phyloP scores from a whole-genome alignment of 2,113 vertebrate species.

The Microcebus jonahi region DNA sequence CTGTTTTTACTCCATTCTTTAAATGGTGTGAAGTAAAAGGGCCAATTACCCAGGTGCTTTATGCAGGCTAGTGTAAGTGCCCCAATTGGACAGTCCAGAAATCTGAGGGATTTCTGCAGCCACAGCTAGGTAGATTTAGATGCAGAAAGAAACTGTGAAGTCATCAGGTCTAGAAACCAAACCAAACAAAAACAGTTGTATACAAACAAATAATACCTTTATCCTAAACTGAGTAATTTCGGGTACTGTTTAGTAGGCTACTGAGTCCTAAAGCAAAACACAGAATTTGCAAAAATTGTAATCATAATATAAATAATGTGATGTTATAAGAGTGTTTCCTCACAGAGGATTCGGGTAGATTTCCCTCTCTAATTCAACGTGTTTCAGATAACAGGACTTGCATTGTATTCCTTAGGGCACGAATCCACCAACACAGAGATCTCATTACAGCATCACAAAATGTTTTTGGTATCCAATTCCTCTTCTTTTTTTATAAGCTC shows the following conservation, averaged over 20 bases:
- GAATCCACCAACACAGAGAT: slow-evolving; percentile 58
- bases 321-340: background rate
- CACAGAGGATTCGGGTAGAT: background rate
- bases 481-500: slow-evolving; percentile 22
- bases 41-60: background rate
- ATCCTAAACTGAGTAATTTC: background rate
- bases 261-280: slow-evolving; percentile 2
- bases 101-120: slow-evolving; percentile 15
- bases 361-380: slow-evolving; percentile 12
- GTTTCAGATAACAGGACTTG: slow-evolving; percentile 61
- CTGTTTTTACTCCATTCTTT: background rate
- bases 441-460: slow-evolving; percentile 71
- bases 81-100: background rate
- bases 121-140: slow-evolving; percentile 9
- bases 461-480: slow-evolving; percentile 73
- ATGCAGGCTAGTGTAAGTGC: background rate
- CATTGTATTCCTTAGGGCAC: slow-evolving; percentile 54
- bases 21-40: background rate
- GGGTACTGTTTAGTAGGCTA: background rate
- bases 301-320: background rate
- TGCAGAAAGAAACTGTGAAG: background rate
- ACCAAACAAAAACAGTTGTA: background rate
- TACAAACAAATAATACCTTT: background rate
- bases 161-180: background rate
- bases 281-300: background rate